Percentiles rank a stretch among this genome's conserved stretches.
phyloP scores from a whole-genome alignment of 1,140 invertebrate genomes.

The Ceratina calcarata region DNA sequence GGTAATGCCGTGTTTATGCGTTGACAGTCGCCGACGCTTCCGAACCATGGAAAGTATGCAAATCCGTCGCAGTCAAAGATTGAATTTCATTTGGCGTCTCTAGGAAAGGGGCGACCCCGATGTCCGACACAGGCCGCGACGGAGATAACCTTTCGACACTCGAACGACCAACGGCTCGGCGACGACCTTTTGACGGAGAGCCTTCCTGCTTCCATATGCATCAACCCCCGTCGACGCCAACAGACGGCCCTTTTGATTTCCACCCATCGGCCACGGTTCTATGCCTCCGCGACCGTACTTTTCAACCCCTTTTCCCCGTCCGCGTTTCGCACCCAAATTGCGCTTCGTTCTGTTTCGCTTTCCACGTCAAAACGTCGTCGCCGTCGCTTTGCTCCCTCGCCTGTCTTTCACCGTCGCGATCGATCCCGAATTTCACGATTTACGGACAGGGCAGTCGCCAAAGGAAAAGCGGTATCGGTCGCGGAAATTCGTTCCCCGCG shows the following conservation, averaged over 20 bases:
- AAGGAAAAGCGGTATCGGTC: too few relatives aligned
- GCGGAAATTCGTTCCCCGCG: too few relatives aligned
- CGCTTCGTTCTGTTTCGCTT: background rate
- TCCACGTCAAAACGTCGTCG: background rate
- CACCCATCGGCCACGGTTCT: constrained; percentile 30
- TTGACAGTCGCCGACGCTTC: constrained; percentile 75
- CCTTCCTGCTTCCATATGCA: constrained; percentile 76
- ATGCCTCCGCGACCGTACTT: background rate
- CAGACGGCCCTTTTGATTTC: constrained; percentile 67
- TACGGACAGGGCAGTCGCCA: background rate
- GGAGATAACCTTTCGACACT: constrained; percentile 70
- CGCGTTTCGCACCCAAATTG: background rate
- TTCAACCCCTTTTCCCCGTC: background rate
- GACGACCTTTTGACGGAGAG: constrained; percentile 60
- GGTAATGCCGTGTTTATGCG: constrained; percentile 76
- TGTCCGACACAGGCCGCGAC: constrained; percentile 60
- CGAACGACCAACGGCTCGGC: constrained; percentile 57
- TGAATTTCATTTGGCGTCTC: constrained; percentile 74
- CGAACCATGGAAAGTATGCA: constrained; percentile 75
- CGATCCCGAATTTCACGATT: background rate
- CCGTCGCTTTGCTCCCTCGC: background rate
- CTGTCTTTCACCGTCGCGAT: background rate
- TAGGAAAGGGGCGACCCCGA: constrained; percentile 34
- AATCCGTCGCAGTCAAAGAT: constrained; percentile 75
- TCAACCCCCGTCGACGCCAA: constrained; percentile 62